Evolutionary conservation across 2,888 invertebrate genomes (phyloP).

Genomic region (Callosobruchus maculatus): DNA sequence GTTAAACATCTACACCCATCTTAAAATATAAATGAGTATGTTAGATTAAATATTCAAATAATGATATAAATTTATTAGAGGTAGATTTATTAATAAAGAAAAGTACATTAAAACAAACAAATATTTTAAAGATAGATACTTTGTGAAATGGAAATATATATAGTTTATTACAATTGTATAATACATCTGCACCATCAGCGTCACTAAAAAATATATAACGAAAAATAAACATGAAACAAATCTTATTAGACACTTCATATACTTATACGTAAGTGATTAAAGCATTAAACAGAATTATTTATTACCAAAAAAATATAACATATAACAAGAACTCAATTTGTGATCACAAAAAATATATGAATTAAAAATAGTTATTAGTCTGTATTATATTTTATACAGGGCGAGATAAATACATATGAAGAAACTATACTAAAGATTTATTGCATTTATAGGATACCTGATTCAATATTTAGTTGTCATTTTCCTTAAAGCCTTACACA

Average conservation of each 20-base stretch:
- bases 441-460: background rate
- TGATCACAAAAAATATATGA: conserved; percentile 18
- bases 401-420: background rate
- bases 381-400: background rate
- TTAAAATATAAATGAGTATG: background rate
- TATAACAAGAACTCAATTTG: conserved; percentile 8
- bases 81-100: conserved; percentile 53
- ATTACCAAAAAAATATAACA: background rate
- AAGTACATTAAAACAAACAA: conserved; percentile 48
- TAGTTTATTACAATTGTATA: conserved; percentile 28
- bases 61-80: conserved; percentile 40
- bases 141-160: conserved; percentile 31
- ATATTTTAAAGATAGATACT: conserved; percentile 39
- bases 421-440: background rate
- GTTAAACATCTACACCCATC: too few relatives aligned
- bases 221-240: conserved; percentile 30
- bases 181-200: conserved; percentile 38
- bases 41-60: background rate
- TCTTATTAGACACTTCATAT: conserved; percentile 22
- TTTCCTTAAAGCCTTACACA: too few relatives aligned
- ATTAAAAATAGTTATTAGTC: background rate
- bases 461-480: background rate
- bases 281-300: conserved; percentile 15
- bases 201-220: conserved; percentile 34
- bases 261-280: conserved; percentile 20